These are phyloP conservation scores for Papilio xuthus DNA, from an alignment of 1,140 invertebrate genomes.

Conservation along the genomic window DNA sequence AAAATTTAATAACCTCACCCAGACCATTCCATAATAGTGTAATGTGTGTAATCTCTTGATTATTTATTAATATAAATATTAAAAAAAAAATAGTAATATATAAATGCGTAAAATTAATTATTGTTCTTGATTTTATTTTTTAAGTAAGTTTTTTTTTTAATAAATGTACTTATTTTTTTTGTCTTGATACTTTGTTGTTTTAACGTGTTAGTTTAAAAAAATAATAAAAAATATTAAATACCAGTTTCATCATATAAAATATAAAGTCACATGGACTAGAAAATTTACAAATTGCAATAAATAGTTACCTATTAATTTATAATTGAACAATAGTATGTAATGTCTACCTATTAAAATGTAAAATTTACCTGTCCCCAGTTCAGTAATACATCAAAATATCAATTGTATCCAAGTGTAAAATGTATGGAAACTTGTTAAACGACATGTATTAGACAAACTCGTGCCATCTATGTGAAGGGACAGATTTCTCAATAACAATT, in stretches of 20 bases:
- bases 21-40: constrained; percentile 66
- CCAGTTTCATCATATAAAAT: constrained; percentile 23
- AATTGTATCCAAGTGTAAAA: background rate
- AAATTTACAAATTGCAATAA: constrained; percentile 59
- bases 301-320: constrained; percentile 69
- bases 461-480: constrained; percentile 47
- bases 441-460: constrained; percentile 31
- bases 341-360: constrained; percentile 48
- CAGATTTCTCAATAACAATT: constrained; percentile 63
- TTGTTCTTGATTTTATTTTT: background rate
- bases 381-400: constrained; percentile 36
- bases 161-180: constrained; percentile 26
- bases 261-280: constrained; percentile 52
- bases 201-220: constrained; percentile 1
- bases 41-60: constrained; percentile 51
- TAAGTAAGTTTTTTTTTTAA: constrained; percentile 3
- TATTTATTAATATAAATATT: constrained; percentile 43
- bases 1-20: constrained; percentile 55
- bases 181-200: constrained; percentile 19
- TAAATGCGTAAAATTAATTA: constrained; percentile 8
- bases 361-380: constrained; percentile 45
- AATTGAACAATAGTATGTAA: constrained; percentile 50
- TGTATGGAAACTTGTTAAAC: background rate
- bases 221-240: background rate
- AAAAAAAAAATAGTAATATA: background rate